Evolutionary conservation across 1,140 invertebrate genomes (phyloP), one percentile per base, ranked within the genome.

Genomic region (Achroia grisella): DNA sequence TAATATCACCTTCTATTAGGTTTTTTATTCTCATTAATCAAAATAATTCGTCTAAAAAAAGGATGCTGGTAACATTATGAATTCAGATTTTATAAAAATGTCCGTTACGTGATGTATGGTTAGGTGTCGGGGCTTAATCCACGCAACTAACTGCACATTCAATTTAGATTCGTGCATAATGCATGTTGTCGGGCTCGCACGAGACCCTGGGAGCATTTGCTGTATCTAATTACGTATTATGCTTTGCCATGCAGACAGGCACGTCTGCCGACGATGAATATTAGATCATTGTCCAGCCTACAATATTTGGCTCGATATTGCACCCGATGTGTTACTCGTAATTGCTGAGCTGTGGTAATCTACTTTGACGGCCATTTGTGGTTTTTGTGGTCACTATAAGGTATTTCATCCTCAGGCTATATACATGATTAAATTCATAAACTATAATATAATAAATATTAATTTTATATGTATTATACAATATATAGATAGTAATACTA

Each of bases 81-180:
- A 23, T 6, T 23, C 17, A 23, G 17, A 3, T 23, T 3, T 23
- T 23, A 23, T 23, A 23, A 23, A 23, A 23, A 15, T 44, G 56
- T 44, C 47, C 29, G 37, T 12, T 46, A 23, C 17, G 40, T 23
- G 39, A 33, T 48, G 39, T 32, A 39, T 41, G 17, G 17, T 23
- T 23, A 23, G 17, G 45, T 57, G 48, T 55, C 51, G 42, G 52
- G 17, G 52, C 64, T 55, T 64, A 66, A 71, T 70, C 64, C 63
- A 73, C 54, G 62, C 60, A 72, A 68, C 69, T 78, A 82, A 80
- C 70, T 76, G 73, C 69, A 73, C 78, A 82, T 82, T 82, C 78
- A 80, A 82, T 82, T 82, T 82, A 68, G 68, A 72, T 55, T 71
- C 68, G 70, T 80, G 71, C 76, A 82, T 82, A 76, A 82, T 80